Base-by-base conservation (phyloP, 2,888 invertebrate genomes). In the Ctena decussata region DNA sequence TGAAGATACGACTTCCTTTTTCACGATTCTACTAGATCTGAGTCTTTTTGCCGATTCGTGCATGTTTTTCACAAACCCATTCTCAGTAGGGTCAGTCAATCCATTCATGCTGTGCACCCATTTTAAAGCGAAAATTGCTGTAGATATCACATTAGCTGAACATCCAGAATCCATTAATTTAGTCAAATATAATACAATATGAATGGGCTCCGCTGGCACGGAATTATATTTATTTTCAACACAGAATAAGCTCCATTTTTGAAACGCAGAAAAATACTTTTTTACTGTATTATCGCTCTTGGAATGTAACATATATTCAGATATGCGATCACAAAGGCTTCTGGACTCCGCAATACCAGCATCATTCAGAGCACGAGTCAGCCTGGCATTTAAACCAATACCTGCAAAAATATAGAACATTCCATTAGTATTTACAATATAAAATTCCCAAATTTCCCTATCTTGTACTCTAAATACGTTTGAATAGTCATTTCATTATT, bases 51-150 rank as follows among this genome's bases (percentile, higher is more conserved):
- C 77, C 0, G 80, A 49, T 30, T 89, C 83, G 18, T 82, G 57
- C 21, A 87, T 35, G 44, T 84, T 86, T 46, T 60, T 81, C 21
- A 87, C 81, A 73, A 82, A 89, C 24, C 73, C 18, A 70, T 86
- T 84, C 27, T 79, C 49, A 0, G 85, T 85, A 15, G 87, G 88
- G 79, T 88, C 81, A 21, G 60, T 8, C 1, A 76, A 15, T 27
- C 71, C 49, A 30, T 53, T 44, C 1, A 88, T 44, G 18, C 73
- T 72, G 80, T 88, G 83, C 1, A 71, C 79, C 87, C 85, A 83
- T 65, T 88, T 85, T 21, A 85, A 80, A 65, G 65, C 73, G 37
- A 72, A 82, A 6, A 74, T 18, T 2, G 70, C 70, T 11, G 80
- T 35, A 11, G 72, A 80, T 53, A 86, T 77, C n/a, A 86, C 86